These are phyloP conservation scores for Psilopsiagon aymara DNA, from an alignment of 2,113 vertebrate genomes.

Conservation along the genomic window DNA sequence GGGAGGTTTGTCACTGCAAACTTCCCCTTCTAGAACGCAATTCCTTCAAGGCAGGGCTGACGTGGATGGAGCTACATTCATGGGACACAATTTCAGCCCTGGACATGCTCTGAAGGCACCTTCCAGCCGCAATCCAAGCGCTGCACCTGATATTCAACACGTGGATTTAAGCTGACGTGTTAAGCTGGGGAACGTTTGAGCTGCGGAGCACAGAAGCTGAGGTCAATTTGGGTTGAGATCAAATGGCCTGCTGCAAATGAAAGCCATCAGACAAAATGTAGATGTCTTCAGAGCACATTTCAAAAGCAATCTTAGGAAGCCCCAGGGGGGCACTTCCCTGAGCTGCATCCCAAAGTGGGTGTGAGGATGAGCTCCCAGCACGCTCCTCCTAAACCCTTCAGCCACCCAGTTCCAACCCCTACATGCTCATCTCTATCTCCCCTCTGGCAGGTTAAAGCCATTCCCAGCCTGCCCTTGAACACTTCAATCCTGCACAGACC, in stretches of 20 bases:
- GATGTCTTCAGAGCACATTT: neutral
- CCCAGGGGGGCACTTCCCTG: neutral
- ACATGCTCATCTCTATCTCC: neutral
- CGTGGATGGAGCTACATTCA: fast-evolving
- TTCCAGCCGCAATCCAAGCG: fast-evolving
- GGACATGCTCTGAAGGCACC: neutral
- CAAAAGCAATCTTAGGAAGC: neutral
- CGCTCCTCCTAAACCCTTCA: neutral
- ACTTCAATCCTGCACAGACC: neutral
- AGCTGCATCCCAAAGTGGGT: neutral
- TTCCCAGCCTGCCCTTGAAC: neutral
- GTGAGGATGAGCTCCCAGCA: neutral
- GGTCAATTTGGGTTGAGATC: neutral
- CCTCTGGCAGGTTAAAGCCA: neutral
- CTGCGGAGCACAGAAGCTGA: neutral
- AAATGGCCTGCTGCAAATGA: neutral
- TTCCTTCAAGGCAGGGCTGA: neutral
- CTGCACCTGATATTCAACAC: neutral
- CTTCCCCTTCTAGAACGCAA: neutral
- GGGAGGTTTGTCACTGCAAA: neutral
- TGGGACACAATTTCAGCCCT: fast-evolving
- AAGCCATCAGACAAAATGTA: neutral
- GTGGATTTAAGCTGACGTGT: fast-evolving
- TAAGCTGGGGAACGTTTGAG: neutral
- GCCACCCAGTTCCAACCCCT: neutral